Evolutionary conservation across 1,140 invertebrate genomes (phyloP).

Genomic region (Polyergus mexicanus): DNA sequence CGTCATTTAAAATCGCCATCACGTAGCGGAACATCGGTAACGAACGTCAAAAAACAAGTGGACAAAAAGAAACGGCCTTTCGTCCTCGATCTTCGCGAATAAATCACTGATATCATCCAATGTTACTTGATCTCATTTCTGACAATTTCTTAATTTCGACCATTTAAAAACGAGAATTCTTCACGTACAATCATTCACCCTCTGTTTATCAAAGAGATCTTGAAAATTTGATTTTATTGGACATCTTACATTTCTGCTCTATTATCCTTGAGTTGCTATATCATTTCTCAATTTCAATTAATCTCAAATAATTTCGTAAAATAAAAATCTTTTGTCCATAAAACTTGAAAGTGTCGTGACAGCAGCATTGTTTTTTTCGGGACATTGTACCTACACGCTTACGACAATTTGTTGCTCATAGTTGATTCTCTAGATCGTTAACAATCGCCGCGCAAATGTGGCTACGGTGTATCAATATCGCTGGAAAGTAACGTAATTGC

Average conservation of each 20-base stretch:
- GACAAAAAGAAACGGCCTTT: neutral
- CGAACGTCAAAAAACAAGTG: slow-evolving; percentile 13
- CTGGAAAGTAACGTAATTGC: slow-evolving; percentile 20
- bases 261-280: neutral
- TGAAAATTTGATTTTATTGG: neutral
- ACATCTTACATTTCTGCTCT: neutral
- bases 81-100: neutral
- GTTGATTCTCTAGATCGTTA: slow-evolving; percentile 12
- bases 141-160: neutral
- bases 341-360: neutral
- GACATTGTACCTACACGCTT: neutral
- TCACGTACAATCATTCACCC: neutral
- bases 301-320: neutral
- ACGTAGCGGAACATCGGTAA: slow-evolving; percentile 49
- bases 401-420: neutral
- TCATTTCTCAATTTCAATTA: neutral
- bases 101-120: slow-evolving; percentile 22
- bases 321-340: neutral
- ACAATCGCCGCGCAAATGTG: slow-evolving; percentile 33
- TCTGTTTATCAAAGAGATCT: neutral
- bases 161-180: neutral
- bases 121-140: neutral
- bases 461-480: slow-evolving; percentile 41
- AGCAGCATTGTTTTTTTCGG: neutral
- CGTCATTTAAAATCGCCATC: slow-evolving; percentile 52